Evolutionary conservation across 2,797 vertebrate genomes (phyloP).

Genomic region (Fistularia tabacaria): DNA sequence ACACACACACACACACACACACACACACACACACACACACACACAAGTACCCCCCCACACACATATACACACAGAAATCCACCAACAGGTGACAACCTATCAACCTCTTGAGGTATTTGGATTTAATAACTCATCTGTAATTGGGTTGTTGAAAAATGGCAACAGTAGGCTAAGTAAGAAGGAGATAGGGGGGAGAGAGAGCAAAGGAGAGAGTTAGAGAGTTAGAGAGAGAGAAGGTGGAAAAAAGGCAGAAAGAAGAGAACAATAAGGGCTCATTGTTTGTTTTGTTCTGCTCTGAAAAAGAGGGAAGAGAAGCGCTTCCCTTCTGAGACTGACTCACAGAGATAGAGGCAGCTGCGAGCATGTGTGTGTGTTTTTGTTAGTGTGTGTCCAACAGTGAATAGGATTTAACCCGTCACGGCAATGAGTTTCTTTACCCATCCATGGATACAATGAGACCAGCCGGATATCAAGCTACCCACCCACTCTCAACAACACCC

Average conservation of each 20-base stretch:
- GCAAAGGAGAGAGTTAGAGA: conserved; percentile 12
- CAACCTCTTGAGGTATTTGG: conserved; percentile 32
- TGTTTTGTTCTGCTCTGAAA: conserved; percentile 77
- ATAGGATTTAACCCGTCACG: conserved; percentile 77
- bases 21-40: conserved; percentile 11
- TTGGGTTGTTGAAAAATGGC: conserved; percentile 26
- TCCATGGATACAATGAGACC: conserved; percentile 71
- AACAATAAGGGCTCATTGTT: conserved; percentile 75
- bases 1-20: conserved; percentile 22
- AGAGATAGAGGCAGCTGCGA: conserved; percentile 69
- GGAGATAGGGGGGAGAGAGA: conserved; percentile 15
- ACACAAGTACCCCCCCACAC: conserved; percentile 6
- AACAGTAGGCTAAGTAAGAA: conserved; percentile 22
- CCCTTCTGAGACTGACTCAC: conserved; percentile 71
- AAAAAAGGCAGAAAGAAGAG: conserved; percentile 66
- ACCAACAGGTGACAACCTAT: conserved; percentile 29
- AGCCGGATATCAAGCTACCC: conserved; percentile 70
- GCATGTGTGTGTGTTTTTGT: conserved; percentile 30
- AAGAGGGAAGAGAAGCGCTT: conserved; percentile 73
- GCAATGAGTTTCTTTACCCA: conserved; percentile 75
- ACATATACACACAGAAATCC: conserved; percentile 12
- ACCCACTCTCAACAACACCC: conserved; percentile 15
- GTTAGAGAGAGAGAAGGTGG: conserved; percentile 29
- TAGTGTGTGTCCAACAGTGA: conserved; percentile 54
- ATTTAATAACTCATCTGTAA: conserved; percentile 43